phyloP scores from a whole-genome alignment of 1,140 invertebrate species.

The Leptopilina clavipes region DNA sequence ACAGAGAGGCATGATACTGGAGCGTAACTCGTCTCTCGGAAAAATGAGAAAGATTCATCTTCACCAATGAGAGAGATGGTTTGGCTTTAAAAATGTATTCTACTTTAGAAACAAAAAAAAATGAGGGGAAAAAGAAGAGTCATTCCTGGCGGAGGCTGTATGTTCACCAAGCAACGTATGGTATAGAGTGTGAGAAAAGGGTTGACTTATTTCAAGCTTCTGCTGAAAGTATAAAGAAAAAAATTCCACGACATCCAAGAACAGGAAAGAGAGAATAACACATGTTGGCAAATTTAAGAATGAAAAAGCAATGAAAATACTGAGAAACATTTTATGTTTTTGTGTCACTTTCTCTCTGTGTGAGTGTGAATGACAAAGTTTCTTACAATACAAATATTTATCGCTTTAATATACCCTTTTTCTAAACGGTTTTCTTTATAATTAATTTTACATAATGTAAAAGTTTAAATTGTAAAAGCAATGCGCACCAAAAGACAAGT shows the following conservation, averaged over 20 bases:
- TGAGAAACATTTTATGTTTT: background rate
- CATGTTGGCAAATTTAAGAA: background rate
- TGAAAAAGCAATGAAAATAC: background rate
- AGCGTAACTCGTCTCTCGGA: background rate
- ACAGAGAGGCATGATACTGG: background rate
- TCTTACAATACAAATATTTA: no score
- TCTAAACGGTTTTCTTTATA: no score
- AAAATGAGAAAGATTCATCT: conserved; percentile 23
- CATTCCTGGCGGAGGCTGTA: conserved; percentile 16
- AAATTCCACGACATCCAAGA: background rate
- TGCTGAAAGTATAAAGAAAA: background rate
- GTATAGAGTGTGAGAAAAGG: conserved; percentile 20
- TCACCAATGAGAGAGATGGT: conserved; percentile 9
- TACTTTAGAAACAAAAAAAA: conserved; percentile 10
- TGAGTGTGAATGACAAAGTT: no score
- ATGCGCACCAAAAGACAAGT: no score
- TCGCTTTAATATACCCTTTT: no score
- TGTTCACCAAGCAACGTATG: background rate
- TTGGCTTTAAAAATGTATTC: conserved; percentile 19
- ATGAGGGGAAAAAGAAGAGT: background rate
- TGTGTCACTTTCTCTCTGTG: no score
- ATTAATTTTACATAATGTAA: no score
- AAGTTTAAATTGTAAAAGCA: no score
- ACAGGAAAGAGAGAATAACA: background rate
- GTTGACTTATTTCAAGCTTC: conserved; percentile 19